Evolutionary conservation across 2,797 vertebrate species (phyloP), one percentile per base, ranked within the genome.

Genomic region (Enteromius afrohamiltoni): DNA sequence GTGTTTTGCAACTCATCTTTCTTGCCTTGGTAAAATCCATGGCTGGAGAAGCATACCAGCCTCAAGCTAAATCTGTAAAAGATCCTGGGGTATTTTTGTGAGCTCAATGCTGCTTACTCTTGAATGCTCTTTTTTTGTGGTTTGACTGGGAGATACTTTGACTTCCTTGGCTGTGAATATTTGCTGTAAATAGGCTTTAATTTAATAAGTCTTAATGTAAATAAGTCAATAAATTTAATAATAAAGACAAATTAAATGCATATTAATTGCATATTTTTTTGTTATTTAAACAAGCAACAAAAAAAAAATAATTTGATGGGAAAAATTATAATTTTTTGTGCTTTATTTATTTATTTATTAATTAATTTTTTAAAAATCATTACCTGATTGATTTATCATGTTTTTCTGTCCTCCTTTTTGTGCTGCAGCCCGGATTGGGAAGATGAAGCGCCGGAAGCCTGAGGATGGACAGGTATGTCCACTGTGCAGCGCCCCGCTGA

Each of bases 401-500:
- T 21, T 47, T 79, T 10, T 83, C 26, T 74, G 10, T 55, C 47
- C 14, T 4, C 75, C 40, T 69, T 69, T 31, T 79, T 69, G 21
- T 6, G 81, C 86, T 89, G 87, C 94, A 99, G 98, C 98, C 90
- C 98, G 98, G 94, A 99, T 99, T 95, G 98, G 98, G 78, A 99
- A 99, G 95, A 98, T 99, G 97, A 99, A 99, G 95, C 96, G 98
- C 92, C 96, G 98, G 96, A 99, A 99, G 95, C 97, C 97, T 91
- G 98, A 99, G 91, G 98, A 99, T 92, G 98, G 97, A 91, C 98
- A 99, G 98, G 98, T 99, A 99, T 99, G 98, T 98, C 98, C 98
- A 90, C 97, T 99, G 95, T 99, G 98, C 98, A 97, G 94, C 93
- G 92, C 95, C 89, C 96, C 97, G 89, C 96, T 99, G 96, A 95